Conservation (phyloP, 2,797 vertebrate species). For the Sebastes taczanowskii region DNA sequence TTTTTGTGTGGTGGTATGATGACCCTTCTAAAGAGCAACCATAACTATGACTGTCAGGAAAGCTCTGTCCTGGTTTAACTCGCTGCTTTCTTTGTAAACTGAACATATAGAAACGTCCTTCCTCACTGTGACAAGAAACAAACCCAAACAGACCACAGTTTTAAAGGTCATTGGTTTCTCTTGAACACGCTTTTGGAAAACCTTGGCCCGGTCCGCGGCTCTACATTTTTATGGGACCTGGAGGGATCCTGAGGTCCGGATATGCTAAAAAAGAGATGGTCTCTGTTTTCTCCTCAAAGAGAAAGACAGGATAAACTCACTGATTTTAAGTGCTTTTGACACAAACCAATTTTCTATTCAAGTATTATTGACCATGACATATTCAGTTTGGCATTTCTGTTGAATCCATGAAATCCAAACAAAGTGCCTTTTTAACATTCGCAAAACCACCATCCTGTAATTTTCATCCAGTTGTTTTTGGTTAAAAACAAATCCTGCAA, state of each 20-base stretch:
- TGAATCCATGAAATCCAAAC: conserved; percentile 22
- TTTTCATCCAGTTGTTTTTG: conserved; percentile 49
- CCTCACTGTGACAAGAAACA: conserved; percentile 23
- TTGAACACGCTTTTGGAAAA: conserved; percentile 39
- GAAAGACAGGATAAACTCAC: conserved; percentile 8
- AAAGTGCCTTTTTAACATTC: conserved; percentile 45
- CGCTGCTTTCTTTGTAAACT: not conserved
- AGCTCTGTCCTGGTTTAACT: conserved; percentile 5
- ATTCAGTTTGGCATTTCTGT: conserved; percentile 29
- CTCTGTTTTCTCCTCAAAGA: conserved; percentile 17
- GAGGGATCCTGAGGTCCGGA: conserved; percentile 9
- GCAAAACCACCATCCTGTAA: conserved; percentile 41
- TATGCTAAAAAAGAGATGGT: conserved; percentile 27
- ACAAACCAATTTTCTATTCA: conserved; percentile 47
- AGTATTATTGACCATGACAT: conserved; percentile 37
- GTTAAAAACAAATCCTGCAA: conserved; percentile 16
- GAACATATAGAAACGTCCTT: not conserved
- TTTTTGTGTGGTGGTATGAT: not conserved
- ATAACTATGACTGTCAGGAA: conserved; percentile 13
- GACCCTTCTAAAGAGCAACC: conserved; percentile 24
- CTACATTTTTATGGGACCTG: conserved; percentile 19
- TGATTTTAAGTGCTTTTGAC: conserved; percentile 31
- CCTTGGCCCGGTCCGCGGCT: conserved; percentile 11
- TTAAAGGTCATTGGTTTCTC: conserved; percentile 42
- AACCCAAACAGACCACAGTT: conserved; percentile 30